phyloP scores from a whole-genome alignment of 2,797 vertebrate genomes.

The Eidolon dupreanum region DNA sequence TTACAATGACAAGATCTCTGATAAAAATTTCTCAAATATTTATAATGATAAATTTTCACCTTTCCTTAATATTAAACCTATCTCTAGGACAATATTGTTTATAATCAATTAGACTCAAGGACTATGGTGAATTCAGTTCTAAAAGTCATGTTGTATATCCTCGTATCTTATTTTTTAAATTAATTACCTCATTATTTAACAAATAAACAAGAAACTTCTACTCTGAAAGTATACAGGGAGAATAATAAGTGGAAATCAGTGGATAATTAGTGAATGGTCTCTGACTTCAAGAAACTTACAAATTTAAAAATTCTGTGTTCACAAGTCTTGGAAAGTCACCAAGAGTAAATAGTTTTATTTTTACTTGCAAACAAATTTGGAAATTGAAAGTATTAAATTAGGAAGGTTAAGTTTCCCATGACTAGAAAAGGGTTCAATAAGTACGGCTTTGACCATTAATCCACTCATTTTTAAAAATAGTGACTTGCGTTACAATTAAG shows the following conservation, averaged over 20 bases:
- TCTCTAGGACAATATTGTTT: slow-evolving; percentile 1
- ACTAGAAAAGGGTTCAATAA: slow-evolving; percentile 19
- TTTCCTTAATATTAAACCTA: slow-evolving; percentile 34
- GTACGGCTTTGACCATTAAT: slow-evolving; percentile 13
- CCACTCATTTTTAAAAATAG: background rate
- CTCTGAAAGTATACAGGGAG: background rate
- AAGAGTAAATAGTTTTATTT: slow-evolving; percentile 43
- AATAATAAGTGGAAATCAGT: slow-evolving; percentile 8
- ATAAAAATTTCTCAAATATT: slow-evolving; percentile 4
- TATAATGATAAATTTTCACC: background rate
- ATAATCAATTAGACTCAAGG: background rate
- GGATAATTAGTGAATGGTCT: background rate
- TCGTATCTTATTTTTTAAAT: background rate
- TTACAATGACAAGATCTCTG: background rate
- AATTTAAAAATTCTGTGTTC: slow-evolving; percentile 26
- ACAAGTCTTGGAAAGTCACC: slow-evolving; percentile 17
- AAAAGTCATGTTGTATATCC: background rate
- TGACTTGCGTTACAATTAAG: slow-evolving; percentile 53
- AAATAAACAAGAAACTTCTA: background rate
- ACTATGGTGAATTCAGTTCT: background rate
- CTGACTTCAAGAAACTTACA: slow-evolving; percentile 39
- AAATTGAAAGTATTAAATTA: slow-evolving; percentile 44
- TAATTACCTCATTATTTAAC: background rate
- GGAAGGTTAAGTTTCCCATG: slow-evolving; percentile 26
- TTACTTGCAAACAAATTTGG: slow-evolving; percentile 60